These are phyloP conservation scores for Ophion ventricosus DNA, from an alignment of 2,888 invertebrate species.

Conservation along the genomic window DNA sequence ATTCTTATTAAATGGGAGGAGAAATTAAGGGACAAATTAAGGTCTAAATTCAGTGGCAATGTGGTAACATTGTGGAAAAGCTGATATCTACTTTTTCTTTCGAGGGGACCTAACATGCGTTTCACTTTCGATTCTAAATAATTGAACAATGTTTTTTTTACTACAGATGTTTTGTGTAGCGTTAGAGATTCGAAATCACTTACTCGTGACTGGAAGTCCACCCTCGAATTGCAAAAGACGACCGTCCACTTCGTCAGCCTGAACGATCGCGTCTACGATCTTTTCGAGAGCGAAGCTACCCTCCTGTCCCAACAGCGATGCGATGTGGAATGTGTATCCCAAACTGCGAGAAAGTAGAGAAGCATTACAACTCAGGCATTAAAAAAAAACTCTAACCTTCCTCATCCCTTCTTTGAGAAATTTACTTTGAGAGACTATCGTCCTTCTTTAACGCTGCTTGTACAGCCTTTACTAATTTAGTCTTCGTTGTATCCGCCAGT, in stretches of 20 bases:
- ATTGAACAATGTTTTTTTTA: too few species aligned
- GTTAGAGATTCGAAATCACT: conserved; percentile 48
- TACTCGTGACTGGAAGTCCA: conserved; percentile 90
- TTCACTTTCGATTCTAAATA: too few species aligned
- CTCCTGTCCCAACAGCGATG: conserved; percentile 89
- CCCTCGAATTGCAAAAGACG: conserved; percentile 96
- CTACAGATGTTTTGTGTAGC: not conserved
- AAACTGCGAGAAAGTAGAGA: conserved; percentile 84
- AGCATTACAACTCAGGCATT: conserved; percentile 63
- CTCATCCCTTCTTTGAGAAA: not conserved
- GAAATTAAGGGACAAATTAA: too few species aligned
- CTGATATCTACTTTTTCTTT: not conserved
- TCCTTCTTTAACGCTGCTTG: conserved; percentile 93
- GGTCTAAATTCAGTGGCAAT: not conserved
- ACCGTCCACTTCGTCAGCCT: conserved; percentile 97
- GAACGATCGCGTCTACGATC: conserved; percentile 95
- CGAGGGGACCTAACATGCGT: not conserved
- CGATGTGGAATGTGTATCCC: conserved; percentile 93
- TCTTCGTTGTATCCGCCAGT: conserved; percentile 85
- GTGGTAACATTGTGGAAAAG: not conserved
- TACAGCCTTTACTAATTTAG: conserved; percentile 89
- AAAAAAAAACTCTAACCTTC: not conserved
- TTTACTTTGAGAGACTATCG: conserved; percentile 90
- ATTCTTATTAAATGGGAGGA: too few species aligned
- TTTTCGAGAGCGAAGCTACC: conserved; percentile 89